Percentiles rank a stretch among this genome's conserved stretches.
Conservation (phyloP, 1,140 invertebrate species). For the Euborellia annulipes region DNA sequence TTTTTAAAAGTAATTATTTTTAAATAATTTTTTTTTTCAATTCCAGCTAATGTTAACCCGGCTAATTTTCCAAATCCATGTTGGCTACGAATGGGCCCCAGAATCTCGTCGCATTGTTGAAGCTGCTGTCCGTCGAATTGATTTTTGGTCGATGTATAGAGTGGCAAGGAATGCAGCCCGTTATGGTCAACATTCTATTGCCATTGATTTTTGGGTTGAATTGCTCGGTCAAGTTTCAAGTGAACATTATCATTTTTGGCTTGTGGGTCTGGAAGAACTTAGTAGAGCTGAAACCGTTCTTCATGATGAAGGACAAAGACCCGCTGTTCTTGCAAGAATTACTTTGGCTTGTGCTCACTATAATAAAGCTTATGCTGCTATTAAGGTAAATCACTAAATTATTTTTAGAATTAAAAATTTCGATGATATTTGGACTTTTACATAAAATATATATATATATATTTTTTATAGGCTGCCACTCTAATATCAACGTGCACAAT, state of each 20-base stretch:
- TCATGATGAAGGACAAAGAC: constrained; percentile 18
- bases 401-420: too few relatives aligned
- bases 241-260: constrained; percentile 82
- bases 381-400: constrained; percentile 37
- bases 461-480: constrained; percentile 37
- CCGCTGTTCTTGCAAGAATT: constrained; percentile 36
- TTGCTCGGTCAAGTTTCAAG: constrained; percentile 62
- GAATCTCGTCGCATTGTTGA: constrained; percentile 36
- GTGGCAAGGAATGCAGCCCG: constrained; percentile 70
- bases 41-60: constrained; percentile 57
- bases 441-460: too few relatives aligned
- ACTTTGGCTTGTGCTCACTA: constrained; percentile 42
- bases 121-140: constrained; percentile 37
- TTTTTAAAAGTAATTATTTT: not conserved
- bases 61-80: constrained; percentile 65
- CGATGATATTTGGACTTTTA: too few relatives aligned
- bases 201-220: constrained; percentile 44
- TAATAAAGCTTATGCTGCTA: constrained; percentile 46
- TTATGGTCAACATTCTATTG: constrained; percentile 66
- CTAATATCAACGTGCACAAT: constrained; percentile 42
- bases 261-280: constrained; percentile 57
- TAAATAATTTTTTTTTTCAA: constrained; percentile 14
- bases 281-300: constrained; percentile 28
- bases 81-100: constrained; percentile 40
- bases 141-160: constrained; percentile 73